Percentiles rank a stretch among this genome's conserved stretches.
Conservation (phyloP, 35 echinoderm and acorn worm species). For the Heliocidaris tuberculata region DNA sequence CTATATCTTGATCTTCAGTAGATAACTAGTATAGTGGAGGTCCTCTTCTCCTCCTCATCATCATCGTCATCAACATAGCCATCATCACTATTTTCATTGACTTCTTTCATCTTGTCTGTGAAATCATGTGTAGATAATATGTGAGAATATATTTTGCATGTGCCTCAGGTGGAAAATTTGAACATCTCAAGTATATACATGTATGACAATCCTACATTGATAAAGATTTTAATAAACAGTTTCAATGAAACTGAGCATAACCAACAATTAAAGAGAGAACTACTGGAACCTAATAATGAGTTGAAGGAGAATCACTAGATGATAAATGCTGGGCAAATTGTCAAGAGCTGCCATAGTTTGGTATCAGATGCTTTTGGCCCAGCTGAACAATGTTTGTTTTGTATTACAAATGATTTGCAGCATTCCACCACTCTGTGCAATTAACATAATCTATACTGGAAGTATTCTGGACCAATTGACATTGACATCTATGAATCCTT, state of each 20-base stretch:
- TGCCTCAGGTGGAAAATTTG: neutral
- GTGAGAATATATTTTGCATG: neutral
- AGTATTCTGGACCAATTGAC: neutral
- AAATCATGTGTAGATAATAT: neutral
- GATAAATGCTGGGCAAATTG: neutral
- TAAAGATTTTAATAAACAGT: neutral
- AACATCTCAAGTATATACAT: neutral
- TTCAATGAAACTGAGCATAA: neutral
- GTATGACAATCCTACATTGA: neutral
- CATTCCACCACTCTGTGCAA: neutral
- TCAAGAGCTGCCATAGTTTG: neutral
- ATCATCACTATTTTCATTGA: neutral
- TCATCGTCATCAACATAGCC: conserved; percentile 4
- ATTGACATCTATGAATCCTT: neutral
- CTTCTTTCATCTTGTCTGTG: neutral
- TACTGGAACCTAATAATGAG: neutral
- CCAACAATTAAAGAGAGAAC: neutral
- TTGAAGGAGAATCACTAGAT: neutral
- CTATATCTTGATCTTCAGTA: conserved; percentile 11
- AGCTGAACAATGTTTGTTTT: conserved; percentile 17
- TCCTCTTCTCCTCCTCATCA: conserved; percentile 2
- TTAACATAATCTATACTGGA: neutral
- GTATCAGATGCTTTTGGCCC: neutral
- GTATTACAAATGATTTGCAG: neutral
- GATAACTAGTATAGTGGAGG: neutral